These are phyloP conservation scores for Zele albiditarsus DNA, from an alignment of 2,888 invertebrate genomes.

Conservation along the genomic window DNA sequence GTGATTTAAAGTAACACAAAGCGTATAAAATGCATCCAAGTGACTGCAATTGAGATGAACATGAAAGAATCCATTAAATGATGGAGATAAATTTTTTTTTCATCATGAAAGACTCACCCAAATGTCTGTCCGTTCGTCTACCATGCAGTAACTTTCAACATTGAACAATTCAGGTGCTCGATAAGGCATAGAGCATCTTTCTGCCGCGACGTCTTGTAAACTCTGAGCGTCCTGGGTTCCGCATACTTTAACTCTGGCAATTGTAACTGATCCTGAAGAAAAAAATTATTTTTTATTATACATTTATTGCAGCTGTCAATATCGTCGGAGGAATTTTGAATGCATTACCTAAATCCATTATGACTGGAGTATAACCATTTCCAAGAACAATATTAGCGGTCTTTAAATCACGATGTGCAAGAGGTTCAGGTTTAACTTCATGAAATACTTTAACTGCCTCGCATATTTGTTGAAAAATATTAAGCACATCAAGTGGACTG, in stretches of 20 bases:
- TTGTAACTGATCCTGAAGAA: conserved; percentile 78
- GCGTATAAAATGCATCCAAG: conserved; percentile 90
- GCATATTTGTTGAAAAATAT: conserved; percentile 83
- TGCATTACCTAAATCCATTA: conserved; percentile 84
- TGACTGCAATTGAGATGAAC: conserved; percentile 76
- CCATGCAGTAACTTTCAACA: conserved; percentile 85
- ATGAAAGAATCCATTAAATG: conserved; percentile 37
- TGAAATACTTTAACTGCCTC: conserved; percentile 85
- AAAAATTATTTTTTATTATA: conserved; percentile 19
- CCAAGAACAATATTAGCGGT: conserved; percentile 87
- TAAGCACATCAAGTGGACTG: conserved; percentile 79
- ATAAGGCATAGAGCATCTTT: conserved; percentile 91
- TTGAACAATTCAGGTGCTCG: conserved; percentile 91
- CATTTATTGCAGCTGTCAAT: conserved; percentile 14
- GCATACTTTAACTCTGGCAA: conserved; percentile 79
- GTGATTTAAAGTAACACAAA: conserved; percentile 88
- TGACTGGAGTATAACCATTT: conserved; percentile 81
- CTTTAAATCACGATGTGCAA: conserved; percentile 90
- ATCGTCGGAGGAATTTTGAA: not conserved
- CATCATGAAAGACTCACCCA: conserved; percentile 77
- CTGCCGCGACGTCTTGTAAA: conserved; percentile 86
- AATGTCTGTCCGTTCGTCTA: conserved; percentile 90
- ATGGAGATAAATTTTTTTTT: conserved; percentile 25
- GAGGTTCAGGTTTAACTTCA: conserved; percentile 80
- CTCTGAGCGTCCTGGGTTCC: conserved; percentile 81